Percentiles rank a stretch among this genome's conserved stretches.
These are phyloP conservation scores for Centropyge bicolor DNA, from an alignment of 2,797 vertebrate genomes.

Conservation along the genomic window DNA sequence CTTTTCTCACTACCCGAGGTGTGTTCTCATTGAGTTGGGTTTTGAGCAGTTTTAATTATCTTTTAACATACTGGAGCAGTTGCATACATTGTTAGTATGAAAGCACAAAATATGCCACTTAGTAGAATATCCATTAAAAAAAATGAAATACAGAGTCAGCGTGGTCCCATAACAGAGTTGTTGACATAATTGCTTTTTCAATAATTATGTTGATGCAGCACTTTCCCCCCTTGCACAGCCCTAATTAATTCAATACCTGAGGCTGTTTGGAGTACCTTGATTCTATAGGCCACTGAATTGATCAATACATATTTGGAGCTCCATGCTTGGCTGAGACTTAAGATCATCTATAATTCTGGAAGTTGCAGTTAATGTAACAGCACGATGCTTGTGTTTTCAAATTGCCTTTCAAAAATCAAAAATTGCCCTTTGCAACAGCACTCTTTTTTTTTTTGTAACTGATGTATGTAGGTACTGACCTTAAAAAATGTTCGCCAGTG, in stretches of 20 bases:
- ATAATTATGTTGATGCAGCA: constrained; percentile 74
- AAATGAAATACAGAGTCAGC: constrained; percentile 35
- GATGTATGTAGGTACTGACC: not conserved
- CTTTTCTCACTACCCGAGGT: not conserved
- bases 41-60: not conserved
- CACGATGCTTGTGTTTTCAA: not conserved
- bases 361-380: constrained; percentile 4
- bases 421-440: not conserved
- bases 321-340: constrained; percentile 34
- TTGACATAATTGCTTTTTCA: constrained; percentile 70
- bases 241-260: constrained; percentile 56
- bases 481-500: not conserved
- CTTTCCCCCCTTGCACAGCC: constrained; percentile 38
- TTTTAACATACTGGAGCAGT: not conserved
- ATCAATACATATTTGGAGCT: constrained; percentile 57
- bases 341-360: constrained; percentile 5
- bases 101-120: constrained; percentile 11
- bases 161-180: constrained; percentile 53
- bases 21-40: not conserved
- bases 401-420: not conserved
- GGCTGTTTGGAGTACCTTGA: constrained; percentile 41
- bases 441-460: not conserved
- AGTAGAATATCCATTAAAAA: constrained; percentile 5
- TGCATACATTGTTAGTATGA: constrained; percentile 12
- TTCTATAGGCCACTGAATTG: constrained; percentile 43